Evolutionary conservation across 2,888 invertebrate genomes (phyloP).

Genomic region (Pterobdella sp.): DNA sequence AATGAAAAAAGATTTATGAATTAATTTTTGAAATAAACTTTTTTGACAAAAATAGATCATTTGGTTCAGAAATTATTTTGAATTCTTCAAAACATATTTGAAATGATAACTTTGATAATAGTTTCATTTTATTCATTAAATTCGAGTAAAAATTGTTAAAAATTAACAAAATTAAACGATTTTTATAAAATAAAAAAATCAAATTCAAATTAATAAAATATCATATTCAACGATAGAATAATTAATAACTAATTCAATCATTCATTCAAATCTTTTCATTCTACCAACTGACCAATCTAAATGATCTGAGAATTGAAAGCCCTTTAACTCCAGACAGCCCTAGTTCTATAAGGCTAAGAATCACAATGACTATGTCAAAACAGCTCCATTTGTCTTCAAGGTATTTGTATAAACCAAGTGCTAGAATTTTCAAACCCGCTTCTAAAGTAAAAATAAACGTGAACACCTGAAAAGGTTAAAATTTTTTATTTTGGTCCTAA

Average conservation of each 20-base stretch:
- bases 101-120: no score
- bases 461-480: conserved; percentile 66
- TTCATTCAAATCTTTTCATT: background rate
- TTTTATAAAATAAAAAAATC: no score
- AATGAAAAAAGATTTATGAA: no score
- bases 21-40: no score
- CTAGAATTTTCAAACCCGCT: conserved; percentile 83
- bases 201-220: no score
- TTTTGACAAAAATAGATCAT: no score
- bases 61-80: no score
- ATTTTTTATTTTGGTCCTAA: background rate
- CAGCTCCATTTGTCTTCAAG: conserved; percentile 99
- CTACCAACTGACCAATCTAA: conserved; percentile 75
- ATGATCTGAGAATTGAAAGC: conserved; percentile 89
- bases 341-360: conserved; percentile 84
- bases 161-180: no score
- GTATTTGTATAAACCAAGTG: conserved; percentile 93
- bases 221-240: no score
- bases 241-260: background rate
- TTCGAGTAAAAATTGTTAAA: no score
- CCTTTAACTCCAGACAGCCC: conserved; percentile 89
- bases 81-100: no score
- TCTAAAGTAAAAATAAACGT: conserved; percentile 93
- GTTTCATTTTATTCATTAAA: no score
- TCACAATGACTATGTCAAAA: conserved; percentile 95